Conservation (phyloP, 2,888 invertebrate species). For the Cantharis rufa region DNA sequence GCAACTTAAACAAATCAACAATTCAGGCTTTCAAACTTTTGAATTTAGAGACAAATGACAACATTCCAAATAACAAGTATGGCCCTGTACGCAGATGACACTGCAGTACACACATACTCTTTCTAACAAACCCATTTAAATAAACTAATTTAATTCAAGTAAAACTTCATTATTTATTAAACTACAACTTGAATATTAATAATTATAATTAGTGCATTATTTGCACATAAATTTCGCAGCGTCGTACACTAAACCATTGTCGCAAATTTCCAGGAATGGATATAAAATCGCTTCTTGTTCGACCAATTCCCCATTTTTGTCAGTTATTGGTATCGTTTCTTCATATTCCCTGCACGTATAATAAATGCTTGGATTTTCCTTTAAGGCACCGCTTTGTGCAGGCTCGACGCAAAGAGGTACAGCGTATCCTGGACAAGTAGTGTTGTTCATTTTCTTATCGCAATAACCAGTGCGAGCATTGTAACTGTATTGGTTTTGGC, state of each 20-base stretch:
- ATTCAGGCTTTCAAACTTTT: too few species aligned
- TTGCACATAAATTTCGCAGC: not conserved
- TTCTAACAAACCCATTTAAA: too few species aligned
- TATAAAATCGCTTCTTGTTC: not conserved
- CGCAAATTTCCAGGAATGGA: slow-evolving; percentile 16
- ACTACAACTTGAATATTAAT: too few species aligned
- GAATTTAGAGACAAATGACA: too few species aligned
- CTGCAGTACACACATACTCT: too few species aligned
- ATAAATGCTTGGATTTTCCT: slow-evolving; percentile 21
- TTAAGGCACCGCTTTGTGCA: slow-evolving; percentile 10
- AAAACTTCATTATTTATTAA: too few species aligned
- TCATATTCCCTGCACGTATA: slow-evolving; percentile 19
- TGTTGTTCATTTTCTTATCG: not conserved
- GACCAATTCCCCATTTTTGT: too few species aligned
- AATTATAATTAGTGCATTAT: not conserved
- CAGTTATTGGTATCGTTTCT: not conserved
- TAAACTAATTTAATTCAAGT: too few species aligned
- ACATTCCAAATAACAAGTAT: too few species aligned
- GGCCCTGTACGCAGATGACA: too few species aligned
- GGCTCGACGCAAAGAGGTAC: slow-evolving; percentile 14
- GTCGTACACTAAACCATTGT: slow-evolving; percentile 12
- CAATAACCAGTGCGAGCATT: slow-evolving; percentile 14
- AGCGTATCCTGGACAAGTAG: not conserved
- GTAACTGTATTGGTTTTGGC: slow-evolving; percentile 16
- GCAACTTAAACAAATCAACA: too few species aligned